phyloP scores from a whole-genome alignment of 2,888 invertebrate genomes.

The Glaucopsyche alexis region DNA sequence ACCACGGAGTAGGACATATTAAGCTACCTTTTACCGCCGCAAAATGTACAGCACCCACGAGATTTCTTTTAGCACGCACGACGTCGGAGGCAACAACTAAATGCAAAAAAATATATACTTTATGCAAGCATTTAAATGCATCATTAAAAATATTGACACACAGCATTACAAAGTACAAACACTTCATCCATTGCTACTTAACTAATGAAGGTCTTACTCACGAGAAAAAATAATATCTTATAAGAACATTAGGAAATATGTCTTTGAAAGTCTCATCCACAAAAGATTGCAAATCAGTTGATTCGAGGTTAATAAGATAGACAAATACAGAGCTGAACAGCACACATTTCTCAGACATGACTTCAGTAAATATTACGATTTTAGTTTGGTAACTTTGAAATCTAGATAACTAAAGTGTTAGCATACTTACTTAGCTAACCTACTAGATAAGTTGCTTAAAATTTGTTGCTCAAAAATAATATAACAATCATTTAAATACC shows the following conservation, averaged over 20 bases:
- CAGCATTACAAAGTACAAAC: not conserved
- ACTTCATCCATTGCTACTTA: not conserved
- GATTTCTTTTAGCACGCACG: too few relatives aligned
- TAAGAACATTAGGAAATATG: constrained; percentile 2
- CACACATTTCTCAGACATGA: constrained; percentile 12
- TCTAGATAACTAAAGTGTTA: not conserved
- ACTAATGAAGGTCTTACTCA: not conserved
- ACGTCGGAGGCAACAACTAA: too few relatives aligned
- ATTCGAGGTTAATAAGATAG: constrained; percentile 32
- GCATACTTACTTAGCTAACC: too few relatives aligned
- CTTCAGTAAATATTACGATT: constrained; percentile 31
- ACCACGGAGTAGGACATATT: too few relatives aligned
- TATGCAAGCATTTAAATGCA: too few relatives aligned
- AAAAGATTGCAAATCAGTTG: constrained; percentile 28
- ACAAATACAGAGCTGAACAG: constrained; percentile 31
- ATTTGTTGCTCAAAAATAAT: not conserved
- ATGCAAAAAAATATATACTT: too few relatives aligned
- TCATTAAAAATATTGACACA: not conserved
- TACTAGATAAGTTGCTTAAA: not conserved
- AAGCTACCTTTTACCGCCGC: too few relatives aligned
- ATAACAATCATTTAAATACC: not conserved
- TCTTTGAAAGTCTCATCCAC: constrained; percentile 1
- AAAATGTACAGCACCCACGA: too few relatives aligned
- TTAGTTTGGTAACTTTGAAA: constrained; percentile 32
- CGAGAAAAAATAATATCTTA: not conserved